A percentile compares a stretch with the other conserved stretches of the same genome.
Evolutionary conservation across 2,797 vertebrate genomes (phyloP).

Genomic region (Dendrocincla fuliginosa): DNA sequence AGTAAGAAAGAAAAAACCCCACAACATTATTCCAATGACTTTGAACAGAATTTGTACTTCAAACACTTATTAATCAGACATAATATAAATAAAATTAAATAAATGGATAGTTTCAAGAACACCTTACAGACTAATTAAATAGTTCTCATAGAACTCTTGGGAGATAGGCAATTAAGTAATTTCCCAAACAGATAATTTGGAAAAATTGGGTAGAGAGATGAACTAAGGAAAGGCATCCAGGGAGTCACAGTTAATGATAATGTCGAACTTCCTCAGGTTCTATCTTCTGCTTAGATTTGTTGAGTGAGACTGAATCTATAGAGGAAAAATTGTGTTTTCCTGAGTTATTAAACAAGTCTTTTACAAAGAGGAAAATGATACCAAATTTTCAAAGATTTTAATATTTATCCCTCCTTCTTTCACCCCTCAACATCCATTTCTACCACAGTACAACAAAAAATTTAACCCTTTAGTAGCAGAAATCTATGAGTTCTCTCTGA

Average conservation of each 20-base stretch:
- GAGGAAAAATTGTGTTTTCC: not conserved
- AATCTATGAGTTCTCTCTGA: not conserved
- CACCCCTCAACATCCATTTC: not conserved
- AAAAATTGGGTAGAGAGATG: not conserved
- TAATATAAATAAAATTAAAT: constrained; percentile 47
- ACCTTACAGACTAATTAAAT: constrained; percentile 54
- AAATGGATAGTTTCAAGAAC: constrained; percentile 29
- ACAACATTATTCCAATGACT: not conserved
- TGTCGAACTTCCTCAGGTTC: not conserved
- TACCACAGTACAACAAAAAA: not conserved
- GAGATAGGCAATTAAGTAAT: constrained; percentile 41
- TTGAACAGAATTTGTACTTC: constrained; percentile 10
- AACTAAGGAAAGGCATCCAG: not conserved
- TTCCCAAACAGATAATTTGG: constrained; percentile 50
- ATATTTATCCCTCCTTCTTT: not conserved
- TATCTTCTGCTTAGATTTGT: not conserved
- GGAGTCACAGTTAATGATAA: constrained; percentile 6
- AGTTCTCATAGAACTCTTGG: not conserved
- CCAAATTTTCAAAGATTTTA: not conserved
- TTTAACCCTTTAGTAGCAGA: not conserved
- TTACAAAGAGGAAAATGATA: not conserved
- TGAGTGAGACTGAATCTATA: not conserved
- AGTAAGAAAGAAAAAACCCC: not conserved
- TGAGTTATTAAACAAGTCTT: not conserved
- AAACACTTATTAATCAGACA: not conserved